Percentiles rank a stretch among this genome's conserved stretches.
Conservation (phyloP, 2,113 vertebrate species). For the Brachyhypopomus occidentalis region DNA sequence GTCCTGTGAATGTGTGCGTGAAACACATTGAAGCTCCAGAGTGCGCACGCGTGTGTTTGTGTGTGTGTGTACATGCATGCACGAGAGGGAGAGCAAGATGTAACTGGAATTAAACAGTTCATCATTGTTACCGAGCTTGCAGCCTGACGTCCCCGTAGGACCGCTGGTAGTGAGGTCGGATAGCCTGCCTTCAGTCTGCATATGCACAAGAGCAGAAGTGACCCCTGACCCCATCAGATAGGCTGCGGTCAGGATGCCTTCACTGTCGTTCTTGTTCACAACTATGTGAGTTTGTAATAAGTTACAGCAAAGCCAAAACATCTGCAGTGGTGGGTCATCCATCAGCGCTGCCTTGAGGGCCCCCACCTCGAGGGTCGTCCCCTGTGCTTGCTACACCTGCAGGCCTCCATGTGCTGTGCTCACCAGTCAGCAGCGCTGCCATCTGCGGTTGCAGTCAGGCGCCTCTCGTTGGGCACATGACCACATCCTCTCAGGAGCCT, state of each 20-base stretch:
- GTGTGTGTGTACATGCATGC: too few relatives aligned
- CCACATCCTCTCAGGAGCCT: constrained; percentile 61
- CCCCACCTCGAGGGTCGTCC: too few relatives aligned
- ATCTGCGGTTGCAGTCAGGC: constrained; percentile 42
- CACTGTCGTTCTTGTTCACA: background rate
- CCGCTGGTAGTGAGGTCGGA: too few relatives aligned
- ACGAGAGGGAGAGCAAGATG: background rate
- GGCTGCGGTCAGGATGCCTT: background rate
- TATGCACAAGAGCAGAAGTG: background rate
- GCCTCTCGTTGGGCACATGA: constrained; percentile 52
- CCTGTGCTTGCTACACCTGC: too few relatives aligned
- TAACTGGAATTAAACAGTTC: background rate
- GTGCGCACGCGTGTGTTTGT: background rate
- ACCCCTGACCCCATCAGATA: background rate
- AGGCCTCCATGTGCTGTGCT: constrained; percentile 24
- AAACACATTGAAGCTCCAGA: background rate
- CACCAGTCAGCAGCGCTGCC: constrained; percentile 45
- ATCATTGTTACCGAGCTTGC: background rate
- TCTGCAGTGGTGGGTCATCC: background rate
- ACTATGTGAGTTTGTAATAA: background rate
- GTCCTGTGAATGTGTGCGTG: background rate
- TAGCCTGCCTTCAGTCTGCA: too few relatives aligned
- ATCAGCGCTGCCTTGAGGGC: background rate
- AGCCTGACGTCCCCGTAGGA: too few relatives aligned
- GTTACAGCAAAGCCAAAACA: background rate